A percentile compares a stretch with the other conserved stretches of the same genome.
Conservation (phyloP, 2,113 vertebrate species). For the Panthera tigris region DNA sequence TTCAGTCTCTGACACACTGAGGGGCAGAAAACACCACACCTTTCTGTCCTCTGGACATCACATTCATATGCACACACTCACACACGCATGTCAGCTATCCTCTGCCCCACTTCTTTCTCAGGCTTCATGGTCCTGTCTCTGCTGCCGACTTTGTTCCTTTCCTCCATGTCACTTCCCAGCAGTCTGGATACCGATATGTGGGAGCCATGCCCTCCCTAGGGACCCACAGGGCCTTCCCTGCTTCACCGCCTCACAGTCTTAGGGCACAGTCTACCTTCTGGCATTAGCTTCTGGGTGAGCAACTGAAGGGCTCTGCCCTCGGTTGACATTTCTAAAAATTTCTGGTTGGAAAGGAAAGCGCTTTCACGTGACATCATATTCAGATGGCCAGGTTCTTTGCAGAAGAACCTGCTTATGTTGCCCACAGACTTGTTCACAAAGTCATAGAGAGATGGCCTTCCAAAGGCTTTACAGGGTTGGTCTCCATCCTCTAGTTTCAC, state of each 20-base stretch:
- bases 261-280: neutral
- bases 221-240: neutral
- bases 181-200: neutral
- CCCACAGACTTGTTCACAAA: neutral
- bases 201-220: neutral
- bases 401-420: neutral
- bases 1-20: neutral
- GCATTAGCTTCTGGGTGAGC: neutral
- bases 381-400: neutral
- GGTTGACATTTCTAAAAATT: neutral
- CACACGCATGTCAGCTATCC: neutral
- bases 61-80: no score
- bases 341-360: neutral
- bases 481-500: neutral
- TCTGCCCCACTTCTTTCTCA: neutral
- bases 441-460: neutral
- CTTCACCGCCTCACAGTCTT: neutral
- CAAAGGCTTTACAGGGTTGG: neutral
- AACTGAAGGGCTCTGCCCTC: neutral
- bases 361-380: neutral
- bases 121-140: neutral
- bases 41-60: neutral
- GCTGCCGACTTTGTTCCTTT: neutral
- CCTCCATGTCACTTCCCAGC: neutral
- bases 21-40: neutral